Conservation (phyloP, 2,888 invertebrate species). For the Bellardia bayeri region DNA sequence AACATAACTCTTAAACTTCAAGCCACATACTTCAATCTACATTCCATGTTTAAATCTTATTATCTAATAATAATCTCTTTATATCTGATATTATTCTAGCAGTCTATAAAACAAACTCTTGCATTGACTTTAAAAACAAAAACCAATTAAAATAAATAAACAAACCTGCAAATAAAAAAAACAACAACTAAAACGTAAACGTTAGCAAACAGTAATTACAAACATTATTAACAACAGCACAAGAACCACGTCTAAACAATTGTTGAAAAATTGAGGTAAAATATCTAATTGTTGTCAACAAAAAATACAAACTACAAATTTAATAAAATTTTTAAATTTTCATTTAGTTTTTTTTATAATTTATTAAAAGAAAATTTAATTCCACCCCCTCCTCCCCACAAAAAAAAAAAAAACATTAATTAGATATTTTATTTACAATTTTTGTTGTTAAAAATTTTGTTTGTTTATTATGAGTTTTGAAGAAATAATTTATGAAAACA, state of each 20-base stretch:
- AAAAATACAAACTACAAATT: constrained; percentile 69
- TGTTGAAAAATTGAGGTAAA: constrained; percentile 80
- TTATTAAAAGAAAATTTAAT: constrained; percentile 13
- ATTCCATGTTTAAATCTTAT: constrained; percentile 35
- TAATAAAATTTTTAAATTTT: constrained; percentile 70
- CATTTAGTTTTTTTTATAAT: constrained; percentile 67
- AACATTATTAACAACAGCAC: constrained; percentile 46
- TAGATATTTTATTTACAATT: constrained; percentile 72
- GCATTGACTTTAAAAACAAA: background rate
- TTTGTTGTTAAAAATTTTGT: background rate
- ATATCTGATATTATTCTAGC: background rate
- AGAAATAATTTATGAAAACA: background rate
- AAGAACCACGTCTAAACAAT: constrained; percentile 72
- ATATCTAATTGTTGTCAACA: constrained; percentile 78
- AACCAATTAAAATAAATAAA: background rate
- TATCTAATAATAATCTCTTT: constrained; percentile 22
- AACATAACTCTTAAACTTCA: too few relatives aligned
- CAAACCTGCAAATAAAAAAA: constrained; percentile 4
- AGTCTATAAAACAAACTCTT: too few relatives aligned
- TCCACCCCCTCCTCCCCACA: background rate
- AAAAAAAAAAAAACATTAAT: constrained; percentile 59
- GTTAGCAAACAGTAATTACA: constrained; percentile 20
- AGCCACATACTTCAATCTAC: constrained; percentile 6
- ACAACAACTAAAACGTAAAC: constrained; percentile 18
- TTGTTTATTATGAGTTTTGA: constrained; percentile 20